Evolutionary conservation across 2,797 vertebrate species (phyloP).

Genomic region (Danio aesculapii): DNA sequence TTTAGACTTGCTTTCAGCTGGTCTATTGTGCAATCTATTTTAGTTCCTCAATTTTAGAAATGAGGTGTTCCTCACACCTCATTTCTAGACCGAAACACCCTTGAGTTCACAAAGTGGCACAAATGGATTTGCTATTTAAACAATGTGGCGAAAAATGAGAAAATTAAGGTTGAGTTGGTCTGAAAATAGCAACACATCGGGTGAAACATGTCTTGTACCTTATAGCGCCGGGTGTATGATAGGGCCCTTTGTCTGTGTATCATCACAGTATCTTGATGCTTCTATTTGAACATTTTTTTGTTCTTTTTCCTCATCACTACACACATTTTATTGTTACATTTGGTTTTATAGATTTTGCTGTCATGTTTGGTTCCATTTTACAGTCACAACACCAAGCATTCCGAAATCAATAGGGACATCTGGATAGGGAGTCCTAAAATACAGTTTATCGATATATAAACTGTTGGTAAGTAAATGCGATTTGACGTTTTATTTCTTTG

Average conservation of each 20-base stretch:
- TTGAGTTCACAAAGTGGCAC: too few relatives aligned
- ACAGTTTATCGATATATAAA: not conserved
- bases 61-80: too few relatives aligned
- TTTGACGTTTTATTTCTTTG: constrained; percentile 14
- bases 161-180: too few relatives aligned
- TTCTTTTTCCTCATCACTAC: not conserved
- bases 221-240: too few relatives aligned
- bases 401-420: not conserved
- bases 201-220: too few relatives aligned
- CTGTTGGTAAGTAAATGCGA: not conserved
- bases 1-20: too few relatives aligned
- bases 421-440: not conserved
- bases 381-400: not conserved
- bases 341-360: not conserved
- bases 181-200: too few relatives aligned
- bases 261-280: not conserved
- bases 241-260: not conserved
- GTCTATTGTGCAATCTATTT: too few relatives aligned
- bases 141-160: too few relatives aligned
- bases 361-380: constrained; percentile 26
- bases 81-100: too few relatives aligned
- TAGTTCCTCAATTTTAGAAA: too few relatives aligned
- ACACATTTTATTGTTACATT: constrained; percentile 6
- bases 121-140: too few relatives aligned
- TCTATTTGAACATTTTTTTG: not conserved